A percentile compares a stretch with the other conserved stretches of the same genome.
Conservation (phyloP, 1,140 invertebrate genomes). For the Drosophila ironensis region DNA sequence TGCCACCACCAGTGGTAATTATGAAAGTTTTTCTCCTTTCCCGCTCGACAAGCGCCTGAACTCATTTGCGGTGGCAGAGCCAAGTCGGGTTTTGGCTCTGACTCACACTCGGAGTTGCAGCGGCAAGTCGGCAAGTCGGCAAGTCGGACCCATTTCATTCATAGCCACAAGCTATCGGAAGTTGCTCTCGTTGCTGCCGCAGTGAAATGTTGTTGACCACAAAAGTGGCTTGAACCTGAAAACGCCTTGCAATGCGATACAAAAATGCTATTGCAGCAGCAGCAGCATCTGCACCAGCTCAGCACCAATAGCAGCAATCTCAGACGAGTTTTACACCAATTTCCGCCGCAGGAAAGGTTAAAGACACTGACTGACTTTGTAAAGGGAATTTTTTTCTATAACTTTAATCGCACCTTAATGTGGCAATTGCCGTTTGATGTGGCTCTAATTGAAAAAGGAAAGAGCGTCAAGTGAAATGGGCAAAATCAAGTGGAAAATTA, state of each 20-base stretch:
- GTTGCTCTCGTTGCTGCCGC: constrained; percentile 13
- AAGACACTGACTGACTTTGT: constrained; percentile 57
- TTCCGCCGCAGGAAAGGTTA: constrained; percentile 70
- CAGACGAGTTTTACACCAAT: constrained; percentile 75
- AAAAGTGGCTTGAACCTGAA: constrained; percentile 67
- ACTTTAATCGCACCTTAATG: constrained; percentile 70
- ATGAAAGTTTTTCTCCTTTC: constrained; percentile 67
- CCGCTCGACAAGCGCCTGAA: constrained; percentile 58
- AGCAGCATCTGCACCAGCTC: constrained; percentile 35
- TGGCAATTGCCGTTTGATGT: constrained; percentile 66
- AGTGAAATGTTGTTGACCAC: constrained; percentile 54
- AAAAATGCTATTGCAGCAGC: constrained; percentile 55
- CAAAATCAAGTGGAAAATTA: constrained; percentile 36
- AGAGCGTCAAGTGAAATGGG: constrained; percentile 43
- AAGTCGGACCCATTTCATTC: constrained; percentile 34
- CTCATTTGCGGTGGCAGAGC: constrained; percentile 68
- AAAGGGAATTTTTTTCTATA: constrained; percentile 58
- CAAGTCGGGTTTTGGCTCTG: constrained; percentile 65
- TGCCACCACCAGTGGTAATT: constrained; percentile 51
- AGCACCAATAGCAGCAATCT: constrained; percentile 21
- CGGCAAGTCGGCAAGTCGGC: too few relatives aligned
- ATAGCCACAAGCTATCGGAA: constrained; percentile 43
- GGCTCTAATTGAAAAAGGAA: constrained; percentile 70
- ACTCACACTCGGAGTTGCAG: constrained; percentile 6
- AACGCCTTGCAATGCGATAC: constrained; percentile 69